phyloP scores from a whole-genome alignment of 2,888 invertebrate genomes.

The Drosophila setosimentum region DNA sequence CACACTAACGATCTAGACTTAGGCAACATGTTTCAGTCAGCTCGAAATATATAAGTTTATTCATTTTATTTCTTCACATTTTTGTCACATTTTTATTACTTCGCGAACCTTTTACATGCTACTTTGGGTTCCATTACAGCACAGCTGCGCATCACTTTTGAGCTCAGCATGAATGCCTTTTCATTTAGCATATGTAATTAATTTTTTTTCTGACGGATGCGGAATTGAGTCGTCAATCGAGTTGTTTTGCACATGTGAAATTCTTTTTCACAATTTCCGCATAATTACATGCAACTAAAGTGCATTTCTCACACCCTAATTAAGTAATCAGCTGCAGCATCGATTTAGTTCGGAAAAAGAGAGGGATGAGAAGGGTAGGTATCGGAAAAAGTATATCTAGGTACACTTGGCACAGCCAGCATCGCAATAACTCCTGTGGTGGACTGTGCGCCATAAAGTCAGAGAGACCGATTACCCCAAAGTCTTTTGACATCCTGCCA shows the following conservation, averaged over 20 bases:
- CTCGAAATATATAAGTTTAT: not conserved
- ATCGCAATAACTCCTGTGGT: constrained; percentile 49
- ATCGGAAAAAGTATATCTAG: constrained; percentile 14
- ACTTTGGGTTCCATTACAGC: not conserved
- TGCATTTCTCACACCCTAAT: constrained; percentile 63
- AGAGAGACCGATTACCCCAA: constrained; percentile 33
- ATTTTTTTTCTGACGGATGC: constrained; percentile 8
- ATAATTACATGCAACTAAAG: constrained; percentile 51
- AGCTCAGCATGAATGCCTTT: constrained; percentile 24
- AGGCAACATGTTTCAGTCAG: not conserved
- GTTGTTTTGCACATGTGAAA: constrained; percentile 41
- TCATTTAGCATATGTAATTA: constrained; percentile 6
- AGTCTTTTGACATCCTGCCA: constrained; percentile 59
- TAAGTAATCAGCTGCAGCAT: constrained; percentile 65
- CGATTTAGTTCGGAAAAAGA: constrained; percentile 11
- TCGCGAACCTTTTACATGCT: not conserved
- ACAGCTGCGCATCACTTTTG: constrained; percentile 10
- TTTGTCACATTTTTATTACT: not conserved
- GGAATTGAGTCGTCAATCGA: constrained; percentile 40
- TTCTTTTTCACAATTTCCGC: constrained; percentile 41
- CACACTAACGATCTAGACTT: not conserved
- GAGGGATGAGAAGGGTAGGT: constrained; percentile 1
- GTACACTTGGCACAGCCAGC: constrained; percentile 34
- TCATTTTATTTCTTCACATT: not conserved
- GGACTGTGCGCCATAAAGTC: constrained; percentile 57